A percentile compares a stretch with the other conserved stretches of the same genome.
Conservation (phyloP, 2,888 invertebrate species). For the Antheraea assamensis region DNA sequence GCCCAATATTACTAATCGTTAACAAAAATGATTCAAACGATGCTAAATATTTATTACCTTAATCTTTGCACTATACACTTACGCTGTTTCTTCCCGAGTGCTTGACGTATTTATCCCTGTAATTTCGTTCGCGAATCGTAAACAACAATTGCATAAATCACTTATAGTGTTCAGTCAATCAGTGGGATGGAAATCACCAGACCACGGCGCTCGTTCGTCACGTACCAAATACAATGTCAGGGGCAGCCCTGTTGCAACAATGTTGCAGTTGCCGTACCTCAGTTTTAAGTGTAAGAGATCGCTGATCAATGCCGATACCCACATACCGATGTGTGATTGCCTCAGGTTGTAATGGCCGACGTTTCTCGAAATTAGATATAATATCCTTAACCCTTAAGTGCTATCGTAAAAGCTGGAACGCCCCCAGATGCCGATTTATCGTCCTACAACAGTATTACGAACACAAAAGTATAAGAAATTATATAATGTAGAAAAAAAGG, state of each 20-base stretch:
- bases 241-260: conserved; percentile 33
- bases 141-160: conserved; percentile 1
- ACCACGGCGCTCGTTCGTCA: conserved; percentile 7
- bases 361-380: conserved; percentile 15
- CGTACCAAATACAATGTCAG: conserved; percentile 20
- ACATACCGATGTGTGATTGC: conserved; percentile 33
- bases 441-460: not conserved
- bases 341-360: conserved; percentile 27
- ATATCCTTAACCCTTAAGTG: not conserved
- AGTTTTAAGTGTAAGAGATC: conserved; percentile 48
- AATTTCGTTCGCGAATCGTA: conserved; percentile 2
- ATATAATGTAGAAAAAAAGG: not conserved
- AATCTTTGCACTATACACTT: not conserved
- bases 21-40: no score
- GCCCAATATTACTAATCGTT: no score
- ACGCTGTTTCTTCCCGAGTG: not conserved
- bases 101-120: conserved; percentile 3
- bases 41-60: no score
- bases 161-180: not conserved
- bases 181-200: conserved; percentile 5
- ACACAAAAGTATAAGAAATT: not conserved
- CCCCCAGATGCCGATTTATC: conserved; percentile 1
- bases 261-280: conserved; percentile 35
- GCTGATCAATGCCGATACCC: conserved; percentile 36
- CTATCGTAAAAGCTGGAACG: not conserved